phyloP scores from a whole-genome alignment of 2,113 vertebrate genomes.

The Colius striatus region DNA sequence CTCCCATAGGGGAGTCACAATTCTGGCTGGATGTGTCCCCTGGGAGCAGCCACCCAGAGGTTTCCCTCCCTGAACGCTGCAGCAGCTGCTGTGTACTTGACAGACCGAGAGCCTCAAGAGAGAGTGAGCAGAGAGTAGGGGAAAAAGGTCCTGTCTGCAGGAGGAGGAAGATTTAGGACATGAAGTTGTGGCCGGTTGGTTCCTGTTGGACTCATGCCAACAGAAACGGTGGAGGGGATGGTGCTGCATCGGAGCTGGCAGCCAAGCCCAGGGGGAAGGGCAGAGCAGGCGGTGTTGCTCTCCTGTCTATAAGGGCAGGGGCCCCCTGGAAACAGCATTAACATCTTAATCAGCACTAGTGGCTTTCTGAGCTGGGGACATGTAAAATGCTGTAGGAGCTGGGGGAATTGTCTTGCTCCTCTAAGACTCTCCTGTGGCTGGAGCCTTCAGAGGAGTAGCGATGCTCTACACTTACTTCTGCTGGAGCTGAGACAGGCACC shows the following conservation, averaged over 20 bases:
- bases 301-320: neutral
- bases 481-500: neutral
- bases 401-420: neutral
- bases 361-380: neutral
- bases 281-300: neutral
- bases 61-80: neutral
- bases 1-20: neutral
- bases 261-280: neutral
- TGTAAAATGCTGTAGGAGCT: neutral
- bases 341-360: constrained; percentile 36
- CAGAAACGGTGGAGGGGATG: neutral
- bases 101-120: neutral
- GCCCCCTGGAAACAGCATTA: constrained; percentile 52
- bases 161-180: neutral
- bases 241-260: neutral
- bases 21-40: neutral
- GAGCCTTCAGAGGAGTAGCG: neutral
- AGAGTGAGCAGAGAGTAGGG: neutral
- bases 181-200: neutral
- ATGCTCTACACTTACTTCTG: neutral
- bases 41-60: neutral
- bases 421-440: neutral
- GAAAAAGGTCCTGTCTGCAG: neutral
- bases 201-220: neutral
- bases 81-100: neutral